These are phyloP conservation scores for Eupsilia transversa DNA, from an alignment of 2,888 invertebrate genomes.

Conservation along the genomic window DNA sequence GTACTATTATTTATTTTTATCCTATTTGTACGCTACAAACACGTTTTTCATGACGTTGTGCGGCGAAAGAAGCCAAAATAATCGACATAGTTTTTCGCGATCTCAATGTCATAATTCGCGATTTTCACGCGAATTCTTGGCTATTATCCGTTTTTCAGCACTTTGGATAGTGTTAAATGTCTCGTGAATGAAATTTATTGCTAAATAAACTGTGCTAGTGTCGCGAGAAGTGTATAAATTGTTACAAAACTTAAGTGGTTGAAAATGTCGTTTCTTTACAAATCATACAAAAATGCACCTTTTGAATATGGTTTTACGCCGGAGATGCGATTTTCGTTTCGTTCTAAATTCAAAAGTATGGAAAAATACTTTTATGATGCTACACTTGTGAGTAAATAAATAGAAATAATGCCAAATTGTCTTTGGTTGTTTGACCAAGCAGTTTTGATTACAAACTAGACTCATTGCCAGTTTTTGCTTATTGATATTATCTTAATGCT, in stretches of 20 bases:
- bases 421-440: conserved; percentile 46
- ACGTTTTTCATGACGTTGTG: conserved; percentile 75
- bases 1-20: conserved; percentile 84
- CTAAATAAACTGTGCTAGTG: conserved; percentile 28
- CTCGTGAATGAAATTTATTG: conserved; percentile 21
- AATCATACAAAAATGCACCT: conserved; percentile 83
- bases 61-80: conserved; percentile 71
- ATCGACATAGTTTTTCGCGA: conserved; percentile 66
- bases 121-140: conserved; percentile 57
- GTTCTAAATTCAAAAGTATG: conserved; percentile 76
- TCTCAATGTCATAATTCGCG: conserved; percentile 72
- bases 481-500: neutral
- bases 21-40: conserved; percentile 71
- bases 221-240: conserved; percentile 37
- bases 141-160: conserved; percentile 45
- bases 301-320: conserved; percentile 83
- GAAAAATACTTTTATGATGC: conserved; percentile 74
- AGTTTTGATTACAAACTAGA: conserved; percentile 34
- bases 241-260: conserved; percentile 14
- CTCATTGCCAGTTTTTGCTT: neutral
- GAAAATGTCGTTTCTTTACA: conserved; percentile 83
- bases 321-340: conserved; percentile 73
- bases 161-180: conserved; percentile 46
- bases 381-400: conserved; percentile 75
- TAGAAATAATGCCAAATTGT: conserved; percentile 56